Conservation (phyloP, 2,113 vertebrate species). For the Xyliphius kryptos region DNA sequence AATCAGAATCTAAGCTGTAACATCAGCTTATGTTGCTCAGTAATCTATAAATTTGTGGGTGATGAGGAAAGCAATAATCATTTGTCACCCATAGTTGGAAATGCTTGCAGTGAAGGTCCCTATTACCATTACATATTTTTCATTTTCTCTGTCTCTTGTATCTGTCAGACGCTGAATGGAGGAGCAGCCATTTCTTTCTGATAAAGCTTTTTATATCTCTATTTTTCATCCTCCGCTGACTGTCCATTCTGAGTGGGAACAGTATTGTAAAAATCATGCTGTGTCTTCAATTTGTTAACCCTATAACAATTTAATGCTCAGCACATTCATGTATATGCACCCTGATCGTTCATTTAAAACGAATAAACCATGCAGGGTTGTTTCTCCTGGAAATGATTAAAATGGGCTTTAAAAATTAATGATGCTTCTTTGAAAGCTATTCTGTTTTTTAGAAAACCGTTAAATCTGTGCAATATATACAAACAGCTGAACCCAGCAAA, state of each 20-base stretch:
- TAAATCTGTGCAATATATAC: conserved; percentile 2
- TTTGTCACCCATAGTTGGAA: conserved; percentile 38
- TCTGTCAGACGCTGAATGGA: conserved; percentile 45
- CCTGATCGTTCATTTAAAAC: conserved; percentile 17
- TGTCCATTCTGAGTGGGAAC: conserved; percentile 40
- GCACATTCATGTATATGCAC: background rate
- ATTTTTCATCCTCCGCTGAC: conserved; percentile 53
- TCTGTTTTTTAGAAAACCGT: background rate
- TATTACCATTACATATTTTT: conserved; percentile 32
- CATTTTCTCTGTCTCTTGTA: conserved; percentile 44
- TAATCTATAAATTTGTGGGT: conserved; percentile 13
- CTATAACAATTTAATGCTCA: background rate
- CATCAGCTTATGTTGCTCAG: conserved; percentile 49
- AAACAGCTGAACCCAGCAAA: background rate
- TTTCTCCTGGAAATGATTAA: conserved; percentile 6
- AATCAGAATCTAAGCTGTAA: background rate
- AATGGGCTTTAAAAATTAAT: conserved; percentile 6
- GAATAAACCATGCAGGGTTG: background rate
- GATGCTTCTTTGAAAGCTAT: background rate
- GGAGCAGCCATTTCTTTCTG: conserved; percentile 45
- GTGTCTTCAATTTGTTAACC: conserved; percentile 22
- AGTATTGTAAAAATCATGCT: conserved; percentile 21
- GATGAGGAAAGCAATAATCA: conserved; percentile 22
- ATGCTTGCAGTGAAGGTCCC: conserved; percentile 14
- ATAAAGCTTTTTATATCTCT: conserved; percentile 34